A percentile compares a stretch with the other conserved stretches of the same genome.
These are phyloP conservation scores for Emydocephalus ijimae DNA, from an alignment of 2,113 vertebrate genomes.

Conservation along the genomic window DNA sequence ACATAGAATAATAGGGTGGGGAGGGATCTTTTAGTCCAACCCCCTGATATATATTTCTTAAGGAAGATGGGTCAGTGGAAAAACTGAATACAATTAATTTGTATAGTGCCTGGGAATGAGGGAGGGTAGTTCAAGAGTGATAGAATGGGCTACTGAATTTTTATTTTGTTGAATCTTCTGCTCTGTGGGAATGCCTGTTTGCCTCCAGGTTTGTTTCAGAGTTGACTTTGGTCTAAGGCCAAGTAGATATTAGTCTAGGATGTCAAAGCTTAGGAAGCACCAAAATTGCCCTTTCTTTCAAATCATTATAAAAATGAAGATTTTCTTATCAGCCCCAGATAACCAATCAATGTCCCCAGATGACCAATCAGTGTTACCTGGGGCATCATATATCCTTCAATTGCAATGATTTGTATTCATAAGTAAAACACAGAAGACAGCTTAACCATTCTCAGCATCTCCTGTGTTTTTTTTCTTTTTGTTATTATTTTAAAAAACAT, in stretches of 20 bases:
- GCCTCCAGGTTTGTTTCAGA: not conserved
- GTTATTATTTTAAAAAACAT: not conserved
- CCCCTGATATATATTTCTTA: not conserved
- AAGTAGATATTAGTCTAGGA: not conserved
- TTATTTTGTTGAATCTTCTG: not conserved
- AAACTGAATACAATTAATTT: not conserved
- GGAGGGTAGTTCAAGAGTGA: not conserved
- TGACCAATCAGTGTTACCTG: not conserved
- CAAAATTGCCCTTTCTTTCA: not conserved
- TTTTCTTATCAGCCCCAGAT: not conserved
- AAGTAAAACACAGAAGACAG: not conserved
- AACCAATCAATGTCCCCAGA: too few species aligned
- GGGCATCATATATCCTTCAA: not conserved
- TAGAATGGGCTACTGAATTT: not conserved
- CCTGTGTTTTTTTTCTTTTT: not conserved
- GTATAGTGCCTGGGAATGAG: not conserved
- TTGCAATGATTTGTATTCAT: not conserved
- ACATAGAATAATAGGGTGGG: not conserved
- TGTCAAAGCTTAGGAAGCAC: not conserved
- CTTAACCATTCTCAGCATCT: not conserved
- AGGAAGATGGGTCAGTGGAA: not conserved
- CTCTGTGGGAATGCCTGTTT: not conserved
- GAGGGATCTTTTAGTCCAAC: not conserved
- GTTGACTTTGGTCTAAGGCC: not conserved
- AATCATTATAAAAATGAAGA: not conserved